phyloP scores from a whole-genome alignment of 2,888 invertebrate genomes.

The Exephanes ischioxanthus region DNA sequence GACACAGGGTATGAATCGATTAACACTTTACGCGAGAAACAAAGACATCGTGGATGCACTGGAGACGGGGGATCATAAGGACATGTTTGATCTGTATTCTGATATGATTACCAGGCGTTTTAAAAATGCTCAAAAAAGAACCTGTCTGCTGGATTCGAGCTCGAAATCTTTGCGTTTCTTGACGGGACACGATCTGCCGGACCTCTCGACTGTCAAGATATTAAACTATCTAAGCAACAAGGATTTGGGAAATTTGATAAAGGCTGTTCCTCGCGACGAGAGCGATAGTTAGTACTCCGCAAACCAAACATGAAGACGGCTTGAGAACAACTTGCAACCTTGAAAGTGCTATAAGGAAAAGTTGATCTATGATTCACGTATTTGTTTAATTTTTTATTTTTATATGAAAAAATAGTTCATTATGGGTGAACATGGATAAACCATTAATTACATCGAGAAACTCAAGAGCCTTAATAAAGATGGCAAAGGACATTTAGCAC shows the following conservation, averaged over 20 bases:
- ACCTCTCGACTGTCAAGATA: neutral
- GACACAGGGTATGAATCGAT: neutral
- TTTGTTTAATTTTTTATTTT: no score
- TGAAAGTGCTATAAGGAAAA: no score
- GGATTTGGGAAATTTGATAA: slow-evolving; percentile 3
- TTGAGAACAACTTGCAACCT: no score
- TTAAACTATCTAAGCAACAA: neutral
- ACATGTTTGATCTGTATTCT: neutral
- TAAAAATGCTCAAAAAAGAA: neutral
- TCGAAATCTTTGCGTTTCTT: neutral
- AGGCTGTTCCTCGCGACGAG: neutral
- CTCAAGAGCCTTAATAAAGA: no score
- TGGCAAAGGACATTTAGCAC: no score
- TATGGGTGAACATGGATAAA: no score
- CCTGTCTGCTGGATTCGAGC: neutral
- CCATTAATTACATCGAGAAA: no score
- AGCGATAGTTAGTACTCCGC: neutral
- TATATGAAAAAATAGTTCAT: no score
- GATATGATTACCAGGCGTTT: neutral
- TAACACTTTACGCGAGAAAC: neutral
- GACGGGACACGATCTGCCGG: neutral
- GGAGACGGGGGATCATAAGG: neutral
- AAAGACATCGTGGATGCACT: neutral
- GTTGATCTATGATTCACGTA: no score
- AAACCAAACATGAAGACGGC: no score